Conservation (phyloP, 2,113 vertebrate species). For the Lamprotornis superbus region DNA sequence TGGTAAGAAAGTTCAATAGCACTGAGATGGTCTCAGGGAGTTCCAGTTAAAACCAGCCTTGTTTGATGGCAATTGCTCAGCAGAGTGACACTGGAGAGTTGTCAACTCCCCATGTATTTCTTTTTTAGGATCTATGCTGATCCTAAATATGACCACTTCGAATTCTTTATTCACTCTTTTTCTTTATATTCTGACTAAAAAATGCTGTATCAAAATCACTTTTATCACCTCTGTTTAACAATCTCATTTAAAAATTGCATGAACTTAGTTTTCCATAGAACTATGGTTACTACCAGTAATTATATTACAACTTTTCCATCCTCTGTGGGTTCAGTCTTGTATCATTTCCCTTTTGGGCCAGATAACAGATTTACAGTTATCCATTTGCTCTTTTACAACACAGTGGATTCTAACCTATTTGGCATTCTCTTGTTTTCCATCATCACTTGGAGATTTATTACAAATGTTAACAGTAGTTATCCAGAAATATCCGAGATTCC, state of each 20-base stretch:
- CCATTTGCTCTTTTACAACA: not conserved
- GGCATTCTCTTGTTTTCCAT: conserved; percentile 36
- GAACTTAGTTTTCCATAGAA: not conserved
- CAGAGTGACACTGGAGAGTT: not conserved
- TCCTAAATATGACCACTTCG: not conserved
- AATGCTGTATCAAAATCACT: not conserved
- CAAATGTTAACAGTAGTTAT: conserved; percentile 28
- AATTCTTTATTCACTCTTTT: not conserved
- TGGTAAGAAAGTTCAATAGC: not conserved
- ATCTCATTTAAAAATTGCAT: not conserved
- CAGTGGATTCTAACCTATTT: conserved; percentile 20
- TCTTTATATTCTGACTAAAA: not conserved
- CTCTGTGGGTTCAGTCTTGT: not conserved
- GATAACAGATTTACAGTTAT: conserved; percentile 54
- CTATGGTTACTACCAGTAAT: not conserved
- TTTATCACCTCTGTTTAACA: not conserved
- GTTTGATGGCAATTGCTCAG: not conserved
- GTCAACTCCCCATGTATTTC: not conserved
- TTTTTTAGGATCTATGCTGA: not conserved
- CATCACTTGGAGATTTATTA: conserved; percentile 32
- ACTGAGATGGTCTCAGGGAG: not conserved
- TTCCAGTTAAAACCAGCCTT: not conserved
- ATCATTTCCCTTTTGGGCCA: conserved; percentile 5
- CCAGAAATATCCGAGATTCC: conserved; percentile 14
- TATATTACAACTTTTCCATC: not conserved